These are phyloP conservation scores for Caenorhabditis panamensis DNA, from an alignment of 2,888 invertebrate species.

Conservation along the genomic window DNA sequence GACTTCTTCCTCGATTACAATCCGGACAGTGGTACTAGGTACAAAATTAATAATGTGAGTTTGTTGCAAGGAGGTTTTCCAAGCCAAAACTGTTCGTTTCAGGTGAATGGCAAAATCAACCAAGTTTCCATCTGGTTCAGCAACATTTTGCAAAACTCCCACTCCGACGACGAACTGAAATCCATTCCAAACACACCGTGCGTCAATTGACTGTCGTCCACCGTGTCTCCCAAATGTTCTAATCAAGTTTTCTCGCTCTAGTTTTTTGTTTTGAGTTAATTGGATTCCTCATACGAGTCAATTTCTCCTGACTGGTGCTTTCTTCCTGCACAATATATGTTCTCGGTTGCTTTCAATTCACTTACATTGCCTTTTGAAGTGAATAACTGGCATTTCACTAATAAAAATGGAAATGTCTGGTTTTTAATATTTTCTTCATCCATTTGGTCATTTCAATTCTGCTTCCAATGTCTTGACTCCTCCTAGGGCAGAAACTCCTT, in stretches of 20 bases:
- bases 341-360: slow-evolving; percentile 37
- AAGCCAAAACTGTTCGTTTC: neutral
- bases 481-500: too few species aligned
- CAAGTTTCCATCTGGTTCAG: slow-evolving; percentile 50
- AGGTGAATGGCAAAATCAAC: slow-evolving; percentile 35
- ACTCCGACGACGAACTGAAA: slow-evolving; percentile 43
- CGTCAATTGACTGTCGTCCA: slow-evolving; percentile 36
- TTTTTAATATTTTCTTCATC: too few species aligned
- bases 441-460: too few species aligned
- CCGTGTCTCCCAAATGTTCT: neutral
- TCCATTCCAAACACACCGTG: slow-evolving; percentile 59
- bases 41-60: slow-evolving; percentile 36
- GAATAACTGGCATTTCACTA: neutral
- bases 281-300: slow-evolving; percentile 19
- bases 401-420: neutral
- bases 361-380: slow-evolving; percentile 4
- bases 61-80: too few species aligned
- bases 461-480: too few species aligned
- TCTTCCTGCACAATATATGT: slow-evolving; percentile 11
- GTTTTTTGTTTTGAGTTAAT: neutral
- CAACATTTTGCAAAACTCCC: slow-evolving; percentile 21
- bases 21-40: slow-evolving; percentile 19
- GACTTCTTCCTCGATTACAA: slow-evolving; percentile 49
- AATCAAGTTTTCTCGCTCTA: neutral
- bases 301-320: slow-evolving; percentile 32